phyloP scores from a whole-genome alignment of 2,888 invertebrate genomes.

The Thalpophila matura region DNA sequence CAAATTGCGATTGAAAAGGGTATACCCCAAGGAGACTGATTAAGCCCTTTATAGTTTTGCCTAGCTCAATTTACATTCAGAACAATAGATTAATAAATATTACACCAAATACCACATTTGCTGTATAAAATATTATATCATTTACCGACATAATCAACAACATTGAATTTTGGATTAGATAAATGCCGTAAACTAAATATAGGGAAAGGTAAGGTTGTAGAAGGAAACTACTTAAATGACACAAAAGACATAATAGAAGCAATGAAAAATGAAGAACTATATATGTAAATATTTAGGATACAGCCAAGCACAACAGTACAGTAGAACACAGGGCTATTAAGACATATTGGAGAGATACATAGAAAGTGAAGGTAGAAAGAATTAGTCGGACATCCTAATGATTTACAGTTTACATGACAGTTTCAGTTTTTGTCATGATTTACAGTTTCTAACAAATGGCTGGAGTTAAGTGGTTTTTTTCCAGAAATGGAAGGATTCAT shows the following conservation, averaged over 20 bases:
- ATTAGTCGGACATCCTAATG: background rate
- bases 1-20: too few relatives aligned
- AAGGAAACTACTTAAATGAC: background rate
- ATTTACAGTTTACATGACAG: background rate
- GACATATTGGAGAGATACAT: background rate
- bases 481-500: background rate
- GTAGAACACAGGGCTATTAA: background rate
- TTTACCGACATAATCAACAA: too few relatives aligned
- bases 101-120: too few relatives aligned
- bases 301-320: background rate
- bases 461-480: background rate
- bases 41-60: too few relatives aligned
- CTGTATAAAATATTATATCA: too few relatives aligned
- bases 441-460: background rate
- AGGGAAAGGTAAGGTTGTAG: background rate
- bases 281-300: background rate
- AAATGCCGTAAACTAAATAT: background rate
- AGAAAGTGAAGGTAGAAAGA: background rate
- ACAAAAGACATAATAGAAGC: background rate
- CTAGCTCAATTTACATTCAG: too few relatives aligned
- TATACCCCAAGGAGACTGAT: too few relatives aligned
- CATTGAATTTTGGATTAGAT: background rate
- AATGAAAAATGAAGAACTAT: background rate
- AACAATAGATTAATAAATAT: too few relatives aligned
- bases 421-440: background rate